Evolutionary conservation across 2,797 vertebrate species (phyloP), one percentile per base, ranked within the genome.

Genomic region (Uromys caudimaculatus): DNA sequence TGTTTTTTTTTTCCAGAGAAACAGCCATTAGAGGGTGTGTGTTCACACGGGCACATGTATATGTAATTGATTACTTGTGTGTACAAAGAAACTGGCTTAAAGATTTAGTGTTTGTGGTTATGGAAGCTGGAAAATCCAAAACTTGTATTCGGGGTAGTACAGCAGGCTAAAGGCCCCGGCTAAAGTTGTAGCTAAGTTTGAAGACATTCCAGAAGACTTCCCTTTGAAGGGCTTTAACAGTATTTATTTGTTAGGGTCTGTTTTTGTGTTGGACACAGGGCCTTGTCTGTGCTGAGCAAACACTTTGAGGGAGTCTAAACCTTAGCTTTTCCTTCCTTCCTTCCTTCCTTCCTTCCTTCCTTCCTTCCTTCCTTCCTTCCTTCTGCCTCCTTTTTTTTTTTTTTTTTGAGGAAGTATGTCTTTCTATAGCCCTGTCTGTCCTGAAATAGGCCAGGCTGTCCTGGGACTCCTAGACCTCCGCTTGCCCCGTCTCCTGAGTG

Each of bases 1-100:
- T 16, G 29, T 71, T 81, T 54, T 76, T 81, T 54, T 69, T 85
- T 50, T 71, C 35, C 21, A 38, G 60, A 93, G 78, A 96, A 91
- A 67, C 24, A 75, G 6, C 16, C 5, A 64, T 29, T n/a, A n/a
- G 10, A 6, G 6, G 35, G 35, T 52, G 21, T 90, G 27, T 86
- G 4, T 32, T 12, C n/a, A 44, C 2, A 32, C 1, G 23, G 73
- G 62, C 29, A n/a, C 14, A 2, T 12, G 0, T 84, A 2, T 50
- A 35, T 35, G 41, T 50, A 7, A 38, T 14, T 71, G 84, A 52
- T 86, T 52, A 14, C n/a, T 67, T 69, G 14, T 58, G 0, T 52
- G 6, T 47, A 9, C 41, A 6, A 50, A 95, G 73, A 75, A 50
- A 69, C 11, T 84, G 64, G 27, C 79, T 77, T 81, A 54, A 86